Percentiles rank a stretch among this genome's conserved stretches.
Evolutionary conservation across 2,888 invertebrate genomes (phyloP).

Genomic region (Pandemis corylana): DNA sequence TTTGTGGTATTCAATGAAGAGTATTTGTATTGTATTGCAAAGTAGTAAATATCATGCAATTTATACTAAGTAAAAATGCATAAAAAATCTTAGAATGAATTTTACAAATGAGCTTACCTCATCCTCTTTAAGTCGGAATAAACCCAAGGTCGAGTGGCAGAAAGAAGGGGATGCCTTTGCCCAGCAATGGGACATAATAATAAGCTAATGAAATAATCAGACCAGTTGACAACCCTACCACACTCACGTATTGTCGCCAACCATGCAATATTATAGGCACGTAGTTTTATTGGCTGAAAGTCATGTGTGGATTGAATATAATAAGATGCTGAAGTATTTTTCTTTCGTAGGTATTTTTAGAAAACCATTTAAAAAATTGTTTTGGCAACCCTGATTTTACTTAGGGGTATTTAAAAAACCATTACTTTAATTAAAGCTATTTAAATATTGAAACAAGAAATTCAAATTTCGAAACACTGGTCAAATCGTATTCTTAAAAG

Average conservation of each 20-base stretch:
- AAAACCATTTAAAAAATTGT: not conserved
- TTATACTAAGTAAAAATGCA: too few species aligned
- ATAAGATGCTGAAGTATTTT: slow-evolving; percentile 27
- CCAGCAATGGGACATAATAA: too few species aligned
- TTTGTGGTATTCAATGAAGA: too few species aligned
- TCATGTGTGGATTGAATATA: slow-evolving; percentile 41
- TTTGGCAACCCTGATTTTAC: not conserved
- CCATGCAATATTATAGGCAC: slow-evolving; percentile 42
- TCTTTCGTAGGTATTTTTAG: not conserved
- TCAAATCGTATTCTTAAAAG: not conserved
- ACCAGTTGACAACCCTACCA: slow-evolving; percentile 19
- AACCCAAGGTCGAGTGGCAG: too few species aligned
- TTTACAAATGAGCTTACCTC: too few species aligned
- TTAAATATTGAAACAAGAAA: not conserved
- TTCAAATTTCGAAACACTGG: not conserved
- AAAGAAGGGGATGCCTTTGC: too few species aligned
- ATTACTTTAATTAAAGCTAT: not conserved
- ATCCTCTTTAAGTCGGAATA: too few species aligned
- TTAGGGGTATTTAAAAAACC: not conserved
- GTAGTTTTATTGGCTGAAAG: slow-evolving; percentile 41
- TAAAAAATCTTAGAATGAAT: too few species aligned
- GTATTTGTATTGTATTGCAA: too few species aligned
- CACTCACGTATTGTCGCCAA: slow-evolving; percentile 24
- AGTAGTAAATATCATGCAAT: too few species aligned
- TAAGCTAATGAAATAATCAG: not conserved